Base-by-base conservation (phyloP, 92 coral and sea anemone species). In the Parazoanthus atlanticus region DNA sequence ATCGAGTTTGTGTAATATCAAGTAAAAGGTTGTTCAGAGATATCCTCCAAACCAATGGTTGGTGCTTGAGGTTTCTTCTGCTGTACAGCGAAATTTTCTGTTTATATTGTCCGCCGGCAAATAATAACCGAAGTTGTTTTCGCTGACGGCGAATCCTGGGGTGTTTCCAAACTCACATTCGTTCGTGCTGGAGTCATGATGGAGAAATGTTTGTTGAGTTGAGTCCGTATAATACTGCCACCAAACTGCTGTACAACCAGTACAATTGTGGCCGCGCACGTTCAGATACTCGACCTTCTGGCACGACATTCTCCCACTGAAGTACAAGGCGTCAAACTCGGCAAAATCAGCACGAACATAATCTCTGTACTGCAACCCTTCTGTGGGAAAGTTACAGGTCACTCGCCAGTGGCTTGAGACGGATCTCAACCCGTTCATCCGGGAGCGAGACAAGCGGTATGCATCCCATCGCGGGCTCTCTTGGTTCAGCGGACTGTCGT, bases 31-130 rank as follows among this genome's bases (percentile, higher is more conserved):
- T 56, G 65, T 56, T 56, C 65, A 56, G 65, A 56, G 19, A 56
- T 56, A 19, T 69, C 92, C 92, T 34, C 93, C 93, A 80, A 90
- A 79, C 93, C 93, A 90, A 26, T 82, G 81, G 77, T 90, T 86
- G 28, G 90, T 90, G 2, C 90, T 90, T 32, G 93, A 86, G 21
- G 88, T 23, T 8, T 30, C 77, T 47, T 69, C 80, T 70, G 90
- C 86, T n/a, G 93, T 69, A 58, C 93, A 90, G 33, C 93, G 83
- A 74, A 86, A 88, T 28, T 36, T n/a, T 11, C 17, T 67, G 77
- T 80, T 86, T 0, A 23, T 19, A 6, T 23, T 30, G 61, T 0
- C 6, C 43, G 19, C 13, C 2, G 61, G 13, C 12, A 9, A 3
- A 47, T 90, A 90, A 73, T 73, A 80, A 0, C 92, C 90, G 76